A percentile compares a stretch with the other conserved stretches of the same genome.
These are phyloP conservation scores for Thecophora atra DNA, from an alignment of 2,888 invertebrate species.

Conservation along the genomic window DNA sequence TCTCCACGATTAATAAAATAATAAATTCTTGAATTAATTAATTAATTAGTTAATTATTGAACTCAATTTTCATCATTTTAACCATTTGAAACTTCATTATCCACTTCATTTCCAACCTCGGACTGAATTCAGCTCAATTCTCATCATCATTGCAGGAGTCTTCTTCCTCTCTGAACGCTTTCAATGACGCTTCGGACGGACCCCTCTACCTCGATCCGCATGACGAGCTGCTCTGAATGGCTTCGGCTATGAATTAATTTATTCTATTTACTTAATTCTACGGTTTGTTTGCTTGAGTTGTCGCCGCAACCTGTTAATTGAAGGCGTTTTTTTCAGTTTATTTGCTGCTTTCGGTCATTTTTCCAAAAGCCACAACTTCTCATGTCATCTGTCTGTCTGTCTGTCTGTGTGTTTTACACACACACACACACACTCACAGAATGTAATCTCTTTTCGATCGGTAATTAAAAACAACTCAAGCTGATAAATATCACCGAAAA, in stretches of 20 bases:
- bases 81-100: no score
- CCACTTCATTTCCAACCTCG: no score
- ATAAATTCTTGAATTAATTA: no score
- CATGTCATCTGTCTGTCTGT: background rate
- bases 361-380: no score
- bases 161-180: no score
- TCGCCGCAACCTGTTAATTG: constrained; percentile 29
- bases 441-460: constrained; percentile 38
- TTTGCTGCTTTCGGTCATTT: constrained; percentile 13
- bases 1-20: no score
- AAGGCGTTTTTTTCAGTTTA: constrained; percentile 4
- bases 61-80: background rate
- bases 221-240: background rate
- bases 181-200: no score
- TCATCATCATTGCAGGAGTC: no score
- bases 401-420: background rate
- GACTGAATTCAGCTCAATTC: no score
- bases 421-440: constrained; percentile 13
- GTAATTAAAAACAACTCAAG: constrained; percentile 50
- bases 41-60: background rate
- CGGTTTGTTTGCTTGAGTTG: constrained; percentile 17
- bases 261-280: background rate
- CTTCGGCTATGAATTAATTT: background rate
- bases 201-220: no score
- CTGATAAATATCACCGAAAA: constrained; percentile 44